phyloP scores from a whole-genome alignment of 1,140 invertebrate species.

The Aphaenogaster ashmeadi region DNA sequence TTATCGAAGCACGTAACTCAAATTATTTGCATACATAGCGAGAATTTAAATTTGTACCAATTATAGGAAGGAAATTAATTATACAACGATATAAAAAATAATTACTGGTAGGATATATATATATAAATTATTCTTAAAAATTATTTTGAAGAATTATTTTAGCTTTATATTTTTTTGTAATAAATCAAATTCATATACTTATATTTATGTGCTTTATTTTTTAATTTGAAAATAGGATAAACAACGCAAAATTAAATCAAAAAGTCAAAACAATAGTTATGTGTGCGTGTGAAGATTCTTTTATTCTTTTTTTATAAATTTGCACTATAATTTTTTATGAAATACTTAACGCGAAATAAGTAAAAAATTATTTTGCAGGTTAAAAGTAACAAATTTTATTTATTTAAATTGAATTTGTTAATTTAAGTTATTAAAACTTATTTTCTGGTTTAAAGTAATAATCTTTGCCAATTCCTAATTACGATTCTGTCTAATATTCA shows the following conservation, averaged over 20 bases:
- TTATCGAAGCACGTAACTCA: constrained; percentile 1
- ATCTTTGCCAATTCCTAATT: neutral
- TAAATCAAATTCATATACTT: constrained; percentile 34
- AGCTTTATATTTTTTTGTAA: constrained; percentile 17
- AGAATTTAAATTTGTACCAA: constrained; percentile 8
- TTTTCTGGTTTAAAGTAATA: neutral
- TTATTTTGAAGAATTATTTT: constrained; percentile 23
- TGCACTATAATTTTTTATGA: neutral
- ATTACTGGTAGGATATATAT: neutral
- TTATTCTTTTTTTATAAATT: neutral
- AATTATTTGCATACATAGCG: constrained; percentile 18
- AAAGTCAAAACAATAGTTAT: constrained; percentile 5
- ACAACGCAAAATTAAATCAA: neutral
- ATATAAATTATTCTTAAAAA: constrained; percentile 28
- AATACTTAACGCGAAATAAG: neutral
- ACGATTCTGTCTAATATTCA: neutral
- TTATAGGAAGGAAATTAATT: neutral
- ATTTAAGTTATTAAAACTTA: neutral
- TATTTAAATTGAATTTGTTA: neutral
- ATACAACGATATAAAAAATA: constrained; percentile 30
- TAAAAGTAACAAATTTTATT: neutral
- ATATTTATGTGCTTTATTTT: constrained; percentile 28
- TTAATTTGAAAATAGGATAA: constrained; percentile 8
- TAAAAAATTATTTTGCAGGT: neutral
- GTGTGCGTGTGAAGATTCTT: neutral